Evolutionary conservation across 2,888 invertebrate species (phyloP), one percentile per base, ranked within the genome.

Genomic region (Strigamia crassipes): DNA sequence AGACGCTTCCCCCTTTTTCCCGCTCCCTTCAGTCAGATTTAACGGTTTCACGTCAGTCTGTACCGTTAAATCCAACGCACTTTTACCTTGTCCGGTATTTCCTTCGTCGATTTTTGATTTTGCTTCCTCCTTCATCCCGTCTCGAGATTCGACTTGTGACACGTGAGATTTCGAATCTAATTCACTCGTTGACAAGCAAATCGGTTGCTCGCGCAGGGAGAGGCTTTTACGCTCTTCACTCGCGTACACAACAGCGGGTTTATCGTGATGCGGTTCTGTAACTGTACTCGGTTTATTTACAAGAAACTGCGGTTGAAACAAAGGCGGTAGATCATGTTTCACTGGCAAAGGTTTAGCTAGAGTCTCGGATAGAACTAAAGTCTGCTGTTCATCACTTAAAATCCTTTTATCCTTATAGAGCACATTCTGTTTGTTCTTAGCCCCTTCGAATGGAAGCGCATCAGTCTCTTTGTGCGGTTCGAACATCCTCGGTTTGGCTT

Each of bases 201-300:
- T 56, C 18, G 56, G 56, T 18, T 56, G 56, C 9, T 38, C 38
- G 10, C 38, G 10, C 38, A 38, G 38, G 4, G 38, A 38, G 38
- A 38, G 10, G 38, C 38, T 38, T 38, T 38, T 38, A 38, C 38
- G 38, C 38, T 38, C 38, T 38, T 56, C 56, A 18, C 21, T 56
- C 9, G 18, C 5, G 56, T n/a, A 56, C 9, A 56, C 56, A 18
- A 56, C 21, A 0, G 56, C 56, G n/a, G 56, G 56, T 56, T 56
- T 56, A 9, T 56, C 56, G 18, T 56, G 56, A 9, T 56, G 56
- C 5, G 9, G 21, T 18, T 56, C 56, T 0, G 15, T 56, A 9
- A 56, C n/a, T 56, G 56, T 56, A 56, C n/a, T 56, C 6, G 73
- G 73, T 73, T 73, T 73, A 73, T 73, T 73, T 73, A 73, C 73